These are phyloP conservation scores for Meriones unguiculatus DNA, from an alignment of 2,113 vertebrate species.

Conservation along the genomic window DNA sequence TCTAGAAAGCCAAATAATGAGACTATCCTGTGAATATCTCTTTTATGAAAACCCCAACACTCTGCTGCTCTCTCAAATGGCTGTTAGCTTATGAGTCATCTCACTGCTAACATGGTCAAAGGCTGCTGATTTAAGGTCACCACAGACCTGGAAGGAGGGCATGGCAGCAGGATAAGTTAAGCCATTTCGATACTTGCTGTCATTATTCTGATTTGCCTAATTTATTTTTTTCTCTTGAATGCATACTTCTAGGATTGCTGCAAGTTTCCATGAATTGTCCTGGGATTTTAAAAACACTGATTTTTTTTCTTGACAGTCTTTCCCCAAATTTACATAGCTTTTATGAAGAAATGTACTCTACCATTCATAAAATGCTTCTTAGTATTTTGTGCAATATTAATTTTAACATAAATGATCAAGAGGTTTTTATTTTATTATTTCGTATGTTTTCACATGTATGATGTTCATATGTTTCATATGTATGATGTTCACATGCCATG, in stretches of 20 bases:
- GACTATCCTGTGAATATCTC: neutral
- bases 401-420: neutral
- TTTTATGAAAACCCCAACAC: neutral
- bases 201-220: neutral
- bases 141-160: neutral
- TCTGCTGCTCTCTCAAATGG: neutral
- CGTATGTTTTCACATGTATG: neutral
- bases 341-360: neutral
- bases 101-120: neutral
- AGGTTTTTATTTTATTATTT: neutral
- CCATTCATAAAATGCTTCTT: neutral
- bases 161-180: neutral
- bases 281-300: neutral
- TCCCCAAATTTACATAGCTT: neutral
- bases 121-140: neutral
- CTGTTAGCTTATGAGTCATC: neutral
- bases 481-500: neutral
- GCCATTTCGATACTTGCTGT: neutral
- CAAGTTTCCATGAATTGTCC: neutral
- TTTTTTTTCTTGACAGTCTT: neutral
- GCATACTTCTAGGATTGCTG: neutral
- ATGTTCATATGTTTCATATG: neutral
- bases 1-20: neutral
- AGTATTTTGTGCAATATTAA: neutral
- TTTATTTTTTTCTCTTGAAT: neutral